These are phyloP conservation scores for Drosophila leontia DNA, from an alignment of 1,140 invertebrate species.

Conservation along the genomic window DNA sequence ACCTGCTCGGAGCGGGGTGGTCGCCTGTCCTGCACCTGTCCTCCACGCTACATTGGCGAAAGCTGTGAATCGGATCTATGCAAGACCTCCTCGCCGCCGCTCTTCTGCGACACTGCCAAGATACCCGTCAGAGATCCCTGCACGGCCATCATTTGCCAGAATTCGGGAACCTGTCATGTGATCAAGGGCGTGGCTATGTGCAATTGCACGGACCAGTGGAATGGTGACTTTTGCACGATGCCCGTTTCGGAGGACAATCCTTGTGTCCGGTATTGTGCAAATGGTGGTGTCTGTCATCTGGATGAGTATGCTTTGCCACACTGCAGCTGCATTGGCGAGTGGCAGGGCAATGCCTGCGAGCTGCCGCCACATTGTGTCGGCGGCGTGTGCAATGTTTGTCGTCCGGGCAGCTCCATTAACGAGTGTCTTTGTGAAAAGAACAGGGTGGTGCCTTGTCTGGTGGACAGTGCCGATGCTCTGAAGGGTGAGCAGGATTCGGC, in stretches of 20 bases:
- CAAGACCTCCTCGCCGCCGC: conserved; percentile 71
- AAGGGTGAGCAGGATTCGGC: conserved; percentile 53
- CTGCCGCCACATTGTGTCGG: conserved; percentile 85
- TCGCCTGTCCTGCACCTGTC: conserved; percentile 64
- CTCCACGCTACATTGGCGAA: conserved; percentile 70
- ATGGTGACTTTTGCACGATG: conserved; percentile 88
- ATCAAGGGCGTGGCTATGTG: conserved; percentile 85
- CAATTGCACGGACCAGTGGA: conserved; percentile 88
- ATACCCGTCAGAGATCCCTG: conserved; percentile 74
- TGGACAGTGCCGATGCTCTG: conserved; percentile 71
- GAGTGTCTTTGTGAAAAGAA: conserved; percentile 83
- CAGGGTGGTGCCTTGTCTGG: conserved; percentile 67
- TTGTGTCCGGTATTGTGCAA: conserved; percentile 87
- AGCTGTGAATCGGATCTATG: conserved; percentile 82
- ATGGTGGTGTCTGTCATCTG: conserved; percentile 87
- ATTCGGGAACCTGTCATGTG: conserved; percentile 76
- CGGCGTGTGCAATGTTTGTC: conserved; percentile 87
- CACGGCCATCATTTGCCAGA: conserved; percentile 77
- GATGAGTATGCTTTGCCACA: conserved; percentile 79
- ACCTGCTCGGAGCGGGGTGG: conserved; percentile 62
- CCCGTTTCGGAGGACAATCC: conserved; percentile 87
- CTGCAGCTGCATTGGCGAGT: conserved; percentile 87
- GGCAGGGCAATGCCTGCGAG: conserved; percentile 87
- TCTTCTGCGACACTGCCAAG: conserved; percentile 65
- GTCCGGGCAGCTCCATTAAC: conserved; percentile 83